A percentile compares a stretch with the other conserved stretches of the same genome.
Evolutionary conservation across 2,888 invertebrate genomes (phyloP).

Genomic region (Rotaria sp.): DNA sequence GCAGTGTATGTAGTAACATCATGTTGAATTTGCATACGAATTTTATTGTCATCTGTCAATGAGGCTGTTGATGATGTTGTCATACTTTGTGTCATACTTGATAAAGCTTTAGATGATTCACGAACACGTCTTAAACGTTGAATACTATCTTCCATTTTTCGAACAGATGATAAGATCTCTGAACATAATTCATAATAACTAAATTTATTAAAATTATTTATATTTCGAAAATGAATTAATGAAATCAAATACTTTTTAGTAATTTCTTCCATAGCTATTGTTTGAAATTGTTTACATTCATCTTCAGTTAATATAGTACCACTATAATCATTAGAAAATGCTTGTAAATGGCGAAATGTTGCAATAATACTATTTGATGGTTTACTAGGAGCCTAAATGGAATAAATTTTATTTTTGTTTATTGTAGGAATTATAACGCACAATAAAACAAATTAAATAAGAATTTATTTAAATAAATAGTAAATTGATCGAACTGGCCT

Average conservation of each 20-base stretch:
- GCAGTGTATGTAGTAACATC: conserved; percentile 68
- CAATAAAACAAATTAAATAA: no score
- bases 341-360: not conserved
- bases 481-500: no score
- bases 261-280: not conserved
- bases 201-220: not conserved
- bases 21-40: conserved; percentile 75
- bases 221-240: not conserved
- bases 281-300: not conserved
- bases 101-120: conserved; percentile 58
- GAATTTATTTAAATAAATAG: no score
- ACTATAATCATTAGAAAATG: not conserved
- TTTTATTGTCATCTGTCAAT: conserved; percentile 85
- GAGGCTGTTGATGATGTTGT: conserved; percentile 60
- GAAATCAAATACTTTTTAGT: not conserved
- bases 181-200: conserved; percentile 62
- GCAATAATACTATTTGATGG: conserved; percentile 44
- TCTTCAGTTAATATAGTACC: not conserved
- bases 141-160: conserved; percentile 87
- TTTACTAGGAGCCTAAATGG: conserved; percentile 48
- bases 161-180: conserved; percentile 83
- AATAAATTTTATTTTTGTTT: not conserved
- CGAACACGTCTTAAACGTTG: conserved; percentile 77
- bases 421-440: not conserved
- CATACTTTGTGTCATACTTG: conserved; percentile 42